A percentile compares a stretch with the other conserved stretches of the same genome.
Conservation (phyloP, 2,888 invertebrate genomes). For the Alitta virens region DNA sequence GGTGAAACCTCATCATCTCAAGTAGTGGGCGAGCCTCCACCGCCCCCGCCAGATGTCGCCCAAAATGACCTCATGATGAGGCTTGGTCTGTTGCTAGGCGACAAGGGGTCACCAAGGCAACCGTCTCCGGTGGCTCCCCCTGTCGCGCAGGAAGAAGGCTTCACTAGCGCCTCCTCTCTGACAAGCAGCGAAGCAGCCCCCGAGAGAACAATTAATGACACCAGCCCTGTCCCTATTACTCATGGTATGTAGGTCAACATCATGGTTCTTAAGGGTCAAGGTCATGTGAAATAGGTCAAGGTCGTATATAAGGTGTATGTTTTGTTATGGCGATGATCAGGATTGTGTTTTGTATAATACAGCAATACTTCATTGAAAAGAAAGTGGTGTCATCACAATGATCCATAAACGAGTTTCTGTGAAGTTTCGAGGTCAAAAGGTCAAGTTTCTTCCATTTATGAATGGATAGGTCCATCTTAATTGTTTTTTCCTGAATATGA, state of each 20-base stretch:
- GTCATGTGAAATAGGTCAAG: no score
- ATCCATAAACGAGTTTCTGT: no score
- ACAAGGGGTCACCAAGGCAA: conserved; percentile 58
- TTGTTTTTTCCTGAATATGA: no score
- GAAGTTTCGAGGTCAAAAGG: no score
- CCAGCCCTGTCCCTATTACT: conserved; percentile 85
- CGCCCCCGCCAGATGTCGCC: conserved; percentile 59
- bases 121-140: conserved; percentile 2
- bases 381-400: no score
- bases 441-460: no score
- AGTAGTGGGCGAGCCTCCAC: conserved; percentile 27
- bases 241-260: conserved; percentile 66
- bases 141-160: background rate
- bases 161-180: conserved; percentile 62
- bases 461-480: no score
- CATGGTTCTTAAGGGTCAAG: no score
- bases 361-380: no score
- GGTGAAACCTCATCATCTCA: background rate
- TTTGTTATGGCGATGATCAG: no score
- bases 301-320: no score
- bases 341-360: no score
- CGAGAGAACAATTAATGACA: conserved; percentile 72
- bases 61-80: conserved; percentile 81
- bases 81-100: conserved; percentile 76
- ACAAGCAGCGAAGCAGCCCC: conserved; percentile 65